These are phyloP conservation scores for Embidobia sp. DNA, from an alignment of 2,888 invertebrate genomes.

Conservation along the genomic window DNA sequence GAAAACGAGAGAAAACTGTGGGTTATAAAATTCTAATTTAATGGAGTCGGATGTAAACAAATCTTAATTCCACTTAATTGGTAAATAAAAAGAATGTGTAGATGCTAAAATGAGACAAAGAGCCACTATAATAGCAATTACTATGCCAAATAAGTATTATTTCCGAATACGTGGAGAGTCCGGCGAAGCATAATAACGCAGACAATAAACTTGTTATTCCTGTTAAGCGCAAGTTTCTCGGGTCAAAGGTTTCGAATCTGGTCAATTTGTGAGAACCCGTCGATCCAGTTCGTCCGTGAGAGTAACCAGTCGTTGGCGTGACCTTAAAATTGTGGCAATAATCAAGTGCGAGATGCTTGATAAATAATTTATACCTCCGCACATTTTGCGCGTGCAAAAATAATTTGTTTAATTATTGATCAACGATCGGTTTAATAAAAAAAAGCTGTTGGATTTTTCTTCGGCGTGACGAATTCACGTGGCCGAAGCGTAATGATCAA, in stretches of 20 bases:
- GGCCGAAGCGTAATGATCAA: constrained; percentile 44
- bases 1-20: too few species aligned
- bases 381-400: constrained; percentile 50
- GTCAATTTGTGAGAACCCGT: constrained; percentile 74
- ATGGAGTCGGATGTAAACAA: too few species aligned
- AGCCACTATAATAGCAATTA: constrained; percentile 18
- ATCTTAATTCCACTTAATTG: too few species aligned
- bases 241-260: constrained; percentile 74
- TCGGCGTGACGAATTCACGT: constrained; percentile 45
- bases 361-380: constrained; percentile 51
- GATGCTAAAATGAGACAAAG: constrained; percentile 19
- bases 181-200: constrained; percentile 34
- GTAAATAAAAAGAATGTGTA: too few species aligned
- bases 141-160: constrained; percentile 31
- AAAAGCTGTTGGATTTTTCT: too few species aligned
- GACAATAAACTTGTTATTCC: constrained; percentile 62
- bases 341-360: constrained; percentile 44
- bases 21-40: too few species aligned
- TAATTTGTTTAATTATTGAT: constrained; percentile 59
- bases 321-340: constrained; percentile 73
- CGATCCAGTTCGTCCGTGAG: constrained; percentile 72
- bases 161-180: constrained; percentile 30
- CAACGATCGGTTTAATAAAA: too few species aligned
- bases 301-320: constrained; percentile 70
- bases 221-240: constrained; percentile 51